phyloP scores from a whole-genome alignment of 2,888 invertebrate species.

The Netelia virgata region DNA sequence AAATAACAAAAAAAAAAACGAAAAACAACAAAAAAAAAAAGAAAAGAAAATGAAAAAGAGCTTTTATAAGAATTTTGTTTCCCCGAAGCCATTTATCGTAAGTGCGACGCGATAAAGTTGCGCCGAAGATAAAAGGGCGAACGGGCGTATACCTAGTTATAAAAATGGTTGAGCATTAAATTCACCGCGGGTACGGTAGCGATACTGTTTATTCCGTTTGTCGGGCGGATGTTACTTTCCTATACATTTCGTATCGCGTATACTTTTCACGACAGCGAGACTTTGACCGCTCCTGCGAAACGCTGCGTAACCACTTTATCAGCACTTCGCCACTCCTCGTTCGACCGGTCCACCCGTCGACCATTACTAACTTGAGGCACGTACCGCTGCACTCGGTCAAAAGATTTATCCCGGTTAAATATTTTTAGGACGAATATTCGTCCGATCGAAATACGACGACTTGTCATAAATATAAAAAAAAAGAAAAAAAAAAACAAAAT shows the following conservation, averaged over 20 bases:
- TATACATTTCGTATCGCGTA: background rate
- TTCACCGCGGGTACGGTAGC: background rate
- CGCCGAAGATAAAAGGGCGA: background rate
- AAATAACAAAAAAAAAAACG: background rate
- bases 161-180: background rate
- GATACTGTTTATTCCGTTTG: background rate
- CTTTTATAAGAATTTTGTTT: background rate
- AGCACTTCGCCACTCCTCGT: constrained; percentile 17
- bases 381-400: background rate
- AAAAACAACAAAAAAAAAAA: background rate
- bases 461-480: no score
- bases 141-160: background rate
- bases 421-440: background rate
- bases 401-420: background rate
- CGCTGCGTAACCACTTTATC: constrained; percentile 23
- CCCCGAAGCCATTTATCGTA: background rate
- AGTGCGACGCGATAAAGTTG: background rate
- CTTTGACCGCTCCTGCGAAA: no score
- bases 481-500: no score
- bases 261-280: background rate
- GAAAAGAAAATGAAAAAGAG: background rate
- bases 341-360: constrained; percentile 34
- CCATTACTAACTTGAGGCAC: constrained; percentile 40
- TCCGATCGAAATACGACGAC: background rate
- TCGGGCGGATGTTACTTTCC: no score